A percentile compares a stretch with the other conserved stretches of the same genome.
Evolutionary conservation across 1,140 invertebrate species (phyloP).

Genomic region (Drosophila triauraria): DNA sequence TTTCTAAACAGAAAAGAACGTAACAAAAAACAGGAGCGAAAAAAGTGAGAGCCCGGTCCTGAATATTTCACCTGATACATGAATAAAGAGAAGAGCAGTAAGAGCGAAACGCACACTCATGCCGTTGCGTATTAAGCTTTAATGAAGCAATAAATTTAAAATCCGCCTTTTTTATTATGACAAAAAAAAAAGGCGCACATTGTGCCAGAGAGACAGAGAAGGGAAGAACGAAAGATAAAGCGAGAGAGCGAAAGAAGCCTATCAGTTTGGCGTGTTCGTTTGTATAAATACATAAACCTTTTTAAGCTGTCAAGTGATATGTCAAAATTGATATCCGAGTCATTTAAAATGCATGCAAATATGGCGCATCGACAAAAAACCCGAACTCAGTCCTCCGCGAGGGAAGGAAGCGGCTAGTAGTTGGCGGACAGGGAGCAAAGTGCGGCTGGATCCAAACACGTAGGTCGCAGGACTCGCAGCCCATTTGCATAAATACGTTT

Average conservation of each 20-base stretch:
- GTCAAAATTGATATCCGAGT: slow-evolving; percentile 84
- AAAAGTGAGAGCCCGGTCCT: slow-evolving; percentile 50
- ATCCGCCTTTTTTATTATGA: slow-evolving; percentile 74
- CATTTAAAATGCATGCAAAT: slow-evolving; percentile 84
- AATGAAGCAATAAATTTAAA: slow-evolving; percentile 84
- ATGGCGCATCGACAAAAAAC: slow-evolving; percentile 66
- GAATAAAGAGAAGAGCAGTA: slow-evolving; percentile 7
- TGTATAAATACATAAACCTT: slow-evolving; percentile 83
- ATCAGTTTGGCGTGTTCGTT: slow-evolving; percentile 49
- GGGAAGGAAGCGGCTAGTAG: slow-evolving; percentile 31
- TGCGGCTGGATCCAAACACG: slow-evolving; percentile 43
- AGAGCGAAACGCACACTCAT: slow-evolving; percentile 35
- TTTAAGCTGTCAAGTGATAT: slow-evolving; percentile 84
- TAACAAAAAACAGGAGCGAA: slow-evolving; percentile 18
- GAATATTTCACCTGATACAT: slow-evolving; percentile 73
- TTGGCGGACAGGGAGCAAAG: slow-evolving; percentile 47
- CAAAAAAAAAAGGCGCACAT: slow-evolving; percentile 24
- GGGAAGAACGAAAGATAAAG: neutral
- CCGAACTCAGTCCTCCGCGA: slow-evolving; percentile 14
- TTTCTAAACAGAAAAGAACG: slow-evolving; percentile 5
- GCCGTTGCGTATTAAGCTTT: slow-evolving; percentile 74
- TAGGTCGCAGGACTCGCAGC: slow-evolving; percentile 69
- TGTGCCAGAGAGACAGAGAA: neutral
- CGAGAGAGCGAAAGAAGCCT: neutral
- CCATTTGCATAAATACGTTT: slow-evolving; percentile 81